Base-by-base conservation (phyloP, 2,797 vertebrate species). In the Miichthys miiuy region DNA sequence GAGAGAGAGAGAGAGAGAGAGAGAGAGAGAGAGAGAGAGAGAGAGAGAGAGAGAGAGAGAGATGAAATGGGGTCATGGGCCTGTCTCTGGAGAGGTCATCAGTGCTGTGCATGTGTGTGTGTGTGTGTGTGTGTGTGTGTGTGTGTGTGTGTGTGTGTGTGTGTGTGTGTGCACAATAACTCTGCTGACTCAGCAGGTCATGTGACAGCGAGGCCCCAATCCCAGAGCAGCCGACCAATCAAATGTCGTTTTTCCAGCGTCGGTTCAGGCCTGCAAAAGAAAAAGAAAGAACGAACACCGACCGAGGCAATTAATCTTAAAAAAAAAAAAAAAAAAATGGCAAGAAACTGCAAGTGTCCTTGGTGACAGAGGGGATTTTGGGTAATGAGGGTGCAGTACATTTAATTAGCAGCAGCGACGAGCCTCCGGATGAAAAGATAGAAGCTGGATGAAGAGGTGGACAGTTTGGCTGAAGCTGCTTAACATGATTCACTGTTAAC, bases 131-230 rank as follows among this genome's bases (percentile, higher is more conserved):
- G 51, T 46, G 60, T 23, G 23, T 57, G 67, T 21, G 46, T 47
- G 67, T 23, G 71, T 38, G 44, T 50, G 34, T 18, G 58, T 56
- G 44, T 14, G 62, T 54, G 68, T 66, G 71, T 61, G 64, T 38
- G 58, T 21, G 69, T 55, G 68, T 55, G 18, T 30, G 65, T 7
- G 25, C n/a, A 13, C 30, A 3, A 9, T 7, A 58, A 44, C 27
- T 47, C 34, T 23, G 81, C 83, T 81, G 72, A 89, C 80, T 92
- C 87, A 87, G 89, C 88, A 30, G 84, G 80, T 87, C 87, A 90
- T 56, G 55, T 81, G 75, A 85, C 77, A 23, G 46, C 2, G 1
- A 69, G 52, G 48, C 18, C 72, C 34, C 66, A 34, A 63, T 82
- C 75, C 64, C 79, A 52, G 23, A 71, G 63, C 81, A 74, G 56